Percentiles rank a stretch among this genome's conserved stretches.
phyloP scores from a whole-genome alignment of 2,113 vertebrate genomes.

The Paramormyrops kingsleyae region DNA sequence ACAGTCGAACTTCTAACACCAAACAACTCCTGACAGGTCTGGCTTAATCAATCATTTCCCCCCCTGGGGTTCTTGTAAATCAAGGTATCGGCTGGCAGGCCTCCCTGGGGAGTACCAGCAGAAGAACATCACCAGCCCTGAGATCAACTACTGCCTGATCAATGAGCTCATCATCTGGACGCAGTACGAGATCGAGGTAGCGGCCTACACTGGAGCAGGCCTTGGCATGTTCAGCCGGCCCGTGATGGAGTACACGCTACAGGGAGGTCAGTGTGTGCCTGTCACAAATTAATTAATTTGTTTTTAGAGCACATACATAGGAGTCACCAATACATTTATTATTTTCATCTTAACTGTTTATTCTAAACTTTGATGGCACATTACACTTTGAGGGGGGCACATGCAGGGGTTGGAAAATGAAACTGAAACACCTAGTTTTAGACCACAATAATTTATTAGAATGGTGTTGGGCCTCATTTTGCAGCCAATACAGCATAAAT shows the following conservation, averaged over 20 bases:
- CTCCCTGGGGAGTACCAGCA: constrained; percentile 87
- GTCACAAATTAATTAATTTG: background rate
- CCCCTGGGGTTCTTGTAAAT: constrained; percentile 48
- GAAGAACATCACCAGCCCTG: constrained; percentile 88
- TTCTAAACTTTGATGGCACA: background rate
- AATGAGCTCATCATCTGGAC: constrained; percentile 96
- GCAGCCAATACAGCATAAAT: no score
- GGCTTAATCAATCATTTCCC: constrained; percentile 31
- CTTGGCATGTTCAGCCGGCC: constrained; percentile 68
- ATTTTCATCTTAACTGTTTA: background rate
- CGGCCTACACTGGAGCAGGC: constrained; percentile 85
- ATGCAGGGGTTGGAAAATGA: background rate
- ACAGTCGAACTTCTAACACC: background rate
- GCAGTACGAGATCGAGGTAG: constrained; percentile 96
- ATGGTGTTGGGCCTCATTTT: no score
- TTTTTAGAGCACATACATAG: background rate
- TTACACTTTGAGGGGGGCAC: background rate
- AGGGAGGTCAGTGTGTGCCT: constrained; percentile 63
- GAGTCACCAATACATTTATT: background rate
- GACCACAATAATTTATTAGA: background rate
- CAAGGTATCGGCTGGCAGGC: constrained; percentile 87
- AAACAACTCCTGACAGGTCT: background rate
- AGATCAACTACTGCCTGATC: constrained; percentile 91
- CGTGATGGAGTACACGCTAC: constrained; percentile 65
- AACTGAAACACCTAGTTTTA: background rate